Evolutionary conservation across 2,113 vertebrate genomes (phyloP).

Genomic region (Diphyllodes magnificus): DNA sequence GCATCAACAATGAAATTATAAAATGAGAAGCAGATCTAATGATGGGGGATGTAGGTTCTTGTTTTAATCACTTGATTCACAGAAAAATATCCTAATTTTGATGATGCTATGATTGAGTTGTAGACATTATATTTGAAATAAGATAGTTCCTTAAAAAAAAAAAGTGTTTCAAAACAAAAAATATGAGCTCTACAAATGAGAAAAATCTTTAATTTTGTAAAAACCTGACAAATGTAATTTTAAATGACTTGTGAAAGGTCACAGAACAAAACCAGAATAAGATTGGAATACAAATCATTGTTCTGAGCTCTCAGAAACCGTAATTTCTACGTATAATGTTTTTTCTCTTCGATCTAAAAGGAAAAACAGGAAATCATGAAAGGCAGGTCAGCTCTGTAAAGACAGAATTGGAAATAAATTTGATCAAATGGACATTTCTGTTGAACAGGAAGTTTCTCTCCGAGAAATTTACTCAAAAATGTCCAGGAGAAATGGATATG

Average conservation of each 20-base stretch:
- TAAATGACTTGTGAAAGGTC: neutral
- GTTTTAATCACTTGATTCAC: neutral
- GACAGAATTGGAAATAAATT: neutral
- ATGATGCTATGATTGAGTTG: neutral
- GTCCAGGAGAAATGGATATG: neutral
- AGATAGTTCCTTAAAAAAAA: neutral
- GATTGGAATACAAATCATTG: neutral
- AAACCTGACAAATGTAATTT: neutral
- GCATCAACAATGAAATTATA: neutral
- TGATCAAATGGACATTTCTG: neutral
- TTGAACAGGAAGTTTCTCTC: neutral
- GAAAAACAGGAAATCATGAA: neutral
- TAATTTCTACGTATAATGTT: neutral
- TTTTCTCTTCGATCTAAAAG: neutral
- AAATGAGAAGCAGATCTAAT: neutral
- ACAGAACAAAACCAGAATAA: neutral
- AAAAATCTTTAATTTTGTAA: neutral
- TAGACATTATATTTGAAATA: neutral
- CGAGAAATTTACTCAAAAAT: neutral
- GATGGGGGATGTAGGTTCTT: neutral
- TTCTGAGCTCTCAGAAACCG: neutral
- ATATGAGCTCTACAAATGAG: neutral
- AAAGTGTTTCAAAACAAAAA: neutral
- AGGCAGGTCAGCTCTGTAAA: neutral
- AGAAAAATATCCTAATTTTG: neutral